Evolutionary conservation across 2,797 vertebrate genomes (phyloP), one percentile per base, ranked within the genome.

Genomic region (Limosa lapponica): DNA sequence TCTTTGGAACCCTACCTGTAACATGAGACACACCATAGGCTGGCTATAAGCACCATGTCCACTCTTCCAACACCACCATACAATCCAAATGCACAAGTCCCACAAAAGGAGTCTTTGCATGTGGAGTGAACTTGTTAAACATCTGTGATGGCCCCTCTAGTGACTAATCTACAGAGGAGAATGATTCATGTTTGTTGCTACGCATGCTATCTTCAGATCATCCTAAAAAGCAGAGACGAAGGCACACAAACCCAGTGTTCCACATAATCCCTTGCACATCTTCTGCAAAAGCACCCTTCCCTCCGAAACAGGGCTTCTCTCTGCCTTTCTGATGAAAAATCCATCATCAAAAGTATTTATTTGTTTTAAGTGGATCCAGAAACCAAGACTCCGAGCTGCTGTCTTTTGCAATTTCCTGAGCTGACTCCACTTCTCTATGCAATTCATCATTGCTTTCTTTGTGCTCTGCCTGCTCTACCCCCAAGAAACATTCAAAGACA

Each of bases 361-460:
- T 82, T 92, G 57, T 79, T 96, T 87, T 89, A 97, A 89, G 82
- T 85, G 73, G 93, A 94, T 82, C 66, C 91, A 96, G 89, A 94
- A 91, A 80, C 73, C 30, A 37, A 73, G 74, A 41, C 46, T 89
- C 84, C 11, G 0, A 95, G 73, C 72, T 64, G 58, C 72, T 77
- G 82, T 94, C 85, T 90, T 92, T 59, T 94, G 82, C 89, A 92
- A 86, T 96, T 97, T 97, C 85, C 93, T 96, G 90, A 89, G 72
- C 72, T 59, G 20, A 28, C 75, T 57, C 46, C 37, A 57, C 82
- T 90, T 89, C 91, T 85, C 74, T 66, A 62, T 23, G 36, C 57
- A 66, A 73, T 91, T 89, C 74, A 73, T 96, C 91, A 62, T 62
- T 75, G 51, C 77, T 91, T 82, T 37, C 81, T 87, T 93, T 64